Conservation (phyloP, 1,140 invertebrate species). For the Brachionus paranguensis region DNA sequence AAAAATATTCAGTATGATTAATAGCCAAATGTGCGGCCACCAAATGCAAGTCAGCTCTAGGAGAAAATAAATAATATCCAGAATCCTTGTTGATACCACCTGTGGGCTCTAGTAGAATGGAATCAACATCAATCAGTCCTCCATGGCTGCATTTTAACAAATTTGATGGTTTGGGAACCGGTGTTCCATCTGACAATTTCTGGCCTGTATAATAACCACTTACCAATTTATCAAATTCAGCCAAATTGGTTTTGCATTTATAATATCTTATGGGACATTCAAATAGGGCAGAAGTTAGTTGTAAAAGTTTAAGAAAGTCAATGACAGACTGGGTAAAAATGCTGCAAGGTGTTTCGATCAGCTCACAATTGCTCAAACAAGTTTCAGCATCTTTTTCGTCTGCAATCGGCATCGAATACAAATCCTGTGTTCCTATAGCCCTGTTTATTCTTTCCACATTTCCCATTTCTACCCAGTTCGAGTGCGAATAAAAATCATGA, state of each 20-base stretch:
- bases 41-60: not conserved
- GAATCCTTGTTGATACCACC: constrained; percentile 38
- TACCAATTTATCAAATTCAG: not conserved
- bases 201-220: constrained; percentile 19
- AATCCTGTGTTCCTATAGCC: not conserved
- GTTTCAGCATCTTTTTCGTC: not conserved
- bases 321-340: not conserved
- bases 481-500: constrained; percentile 39
- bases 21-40: constrained; percentile 7
- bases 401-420: not conserved
- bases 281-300: not conserved
- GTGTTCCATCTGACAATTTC: not conserved
- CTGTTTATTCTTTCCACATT: not conserved
- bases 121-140: not conserved
- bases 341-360: not conserved
- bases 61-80: not conserved
- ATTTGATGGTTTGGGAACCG: not conserved
- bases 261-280: constrained; percentile 34
- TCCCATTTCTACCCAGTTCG: constrained; percentile 39
- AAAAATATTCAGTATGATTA: constrained; percentile 36
- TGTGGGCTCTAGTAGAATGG: not conserved
- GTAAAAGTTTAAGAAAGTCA: not conserved
- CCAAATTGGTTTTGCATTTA: constrained; percentile 1
- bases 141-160: constrained; percentile 18
- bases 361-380: not conserved